These are phyloP conservation scores for Amphimallon solstitiale DNA, from an alignment of 2,888 invertebrate genomes.

Conservation along the genomic window DNA sequence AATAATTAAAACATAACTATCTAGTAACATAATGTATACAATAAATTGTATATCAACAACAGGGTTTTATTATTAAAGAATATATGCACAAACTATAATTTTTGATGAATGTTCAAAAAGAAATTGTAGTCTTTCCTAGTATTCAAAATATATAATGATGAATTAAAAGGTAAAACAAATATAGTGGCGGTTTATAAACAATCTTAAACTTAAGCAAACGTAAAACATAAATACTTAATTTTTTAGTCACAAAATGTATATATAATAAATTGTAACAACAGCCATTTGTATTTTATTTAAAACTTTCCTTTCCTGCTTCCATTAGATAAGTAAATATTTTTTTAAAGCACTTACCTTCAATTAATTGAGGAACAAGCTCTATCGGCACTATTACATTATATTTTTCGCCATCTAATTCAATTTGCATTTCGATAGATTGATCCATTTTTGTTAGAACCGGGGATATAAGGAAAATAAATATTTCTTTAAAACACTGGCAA, in stretches of 20 bases:
- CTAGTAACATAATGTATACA: neutral
- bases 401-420: neutral
- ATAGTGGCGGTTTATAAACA: too few species aligned
- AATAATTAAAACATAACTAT: neutral
- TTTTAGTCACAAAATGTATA: too few species aligned
- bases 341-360: neutral
- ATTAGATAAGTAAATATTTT: neutral
- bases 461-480: too few species aligned
- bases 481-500: too few species aligned
- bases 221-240: too few species aligned
- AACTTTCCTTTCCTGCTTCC: neutral
- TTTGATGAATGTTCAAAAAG: too few species aligned
- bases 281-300: neutral
- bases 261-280: neutral
- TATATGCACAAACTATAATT: too few species aligned
- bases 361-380: neutral
- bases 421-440: neutral
- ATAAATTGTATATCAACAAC: neutral
- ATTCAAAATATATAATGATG: too few species aligned
- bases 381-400: neutral
- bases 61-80: neutral
- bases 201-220: too few species aligned
- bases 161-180: too few species aligned
- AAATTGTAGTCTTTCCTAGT: too few species aligned
- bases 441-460: too few species aligned